These are phyloP conservation scores for Phoenicopterus ruber DNA, from an alignment of 2,113 vertebrate species.

Conservation along the genomic window DNA sequence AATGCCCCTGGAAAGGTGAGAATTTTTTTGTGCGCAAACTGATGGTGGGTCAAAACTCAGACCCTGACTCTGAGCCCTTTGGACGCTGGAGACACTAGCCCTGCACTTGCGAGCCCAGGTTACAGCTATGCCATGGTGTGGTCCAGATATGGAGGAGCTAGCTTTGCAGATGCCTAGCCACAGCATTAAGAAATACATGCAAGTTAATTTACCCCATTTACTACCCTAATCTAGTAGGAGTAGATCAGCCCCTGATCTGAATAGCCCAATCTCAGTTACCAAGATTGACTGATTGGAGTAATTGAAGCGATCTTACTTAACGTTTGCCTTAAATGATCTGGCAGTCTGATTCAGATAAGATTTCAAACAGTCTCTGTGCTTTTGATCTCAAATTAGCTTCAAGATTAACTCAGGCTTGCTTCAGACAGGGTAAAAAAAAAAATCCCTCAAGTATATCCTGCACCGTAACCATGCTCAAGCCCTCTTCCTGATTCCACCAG, in stretches of 20 bases:
- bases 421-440: not conserved
- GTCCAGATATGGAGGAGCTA: not conserved
- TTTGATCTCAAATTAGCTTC: conserved; percentile 58
- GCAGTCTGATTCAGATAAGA: conserved; percentile 48
- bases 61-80: not conserved
- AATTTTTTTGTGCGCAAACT: not conserved
- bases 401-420: not conserved
- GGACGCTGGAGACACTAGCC: not conserved
- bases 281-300: conserved; percentile 1
- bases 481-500: not conserved
- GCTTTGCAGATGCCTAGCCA: not conserved
- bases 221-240: not conserved
- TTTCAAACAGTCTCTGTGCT: conserved; percentile 43
- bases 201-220: not conserved
- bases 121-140: not conserved
- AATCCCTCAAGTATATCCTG: not conserved
- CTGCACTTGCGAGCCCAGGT: not conserved
- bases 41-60: not conserved
- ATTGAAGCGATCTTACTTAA: not conserved
- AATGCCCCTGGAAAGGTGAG: not conserved
- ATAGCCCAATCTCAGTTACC: not conserved
- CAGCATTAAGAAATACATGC: not conserved
- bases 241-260: not conserved
- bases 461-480: not conserved
- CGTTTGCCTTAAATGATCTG: conserved; percentile 17